A percentile compares a stretch with the other conserved stretches of the same genome.
Evolutionary conservation across 2,797 vertebrate species (phyloP).

Genomic region (Falco peregrinus): DNA sequence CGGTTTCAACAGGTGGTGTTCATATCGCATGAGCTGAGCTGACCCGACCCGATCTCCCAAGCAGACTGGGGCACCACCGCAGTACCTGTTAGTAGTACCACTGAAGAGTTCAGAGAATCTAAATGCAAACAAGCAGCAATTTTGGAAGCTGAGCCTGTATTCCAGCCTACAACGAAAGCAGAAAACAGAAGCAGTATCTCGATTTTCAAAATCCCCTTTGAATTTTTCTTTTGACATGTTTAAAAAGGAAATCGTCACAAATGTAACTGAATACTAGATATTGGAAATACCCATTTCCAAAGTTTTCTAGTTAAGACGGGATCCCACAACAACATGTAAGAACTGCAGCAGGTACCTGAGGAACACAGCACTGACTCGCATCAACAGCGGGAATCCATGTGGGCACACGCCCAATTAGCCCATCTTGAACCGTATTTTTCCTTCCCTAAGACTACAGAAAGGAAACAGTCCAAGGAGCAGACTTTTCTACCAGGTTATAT

Average conservation of each 20-base stretch:
- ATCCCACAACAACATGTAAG: background rate
- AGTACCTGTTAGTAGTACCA: background rate
- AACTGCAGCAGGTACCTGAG: background rate
- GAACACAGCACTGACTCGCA: fast-evolving
- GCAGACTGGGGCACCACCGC: background rate
- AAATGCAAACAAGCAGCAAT: background rate
- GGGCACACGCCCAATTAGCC: background rate
- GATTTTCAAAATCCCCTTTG: background rate
- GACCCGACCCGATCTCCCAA: background rate
- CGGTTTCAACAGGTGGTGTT: background rate
- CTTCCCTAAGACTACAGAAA: background rate
- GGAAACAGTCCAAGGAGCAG: background rate
- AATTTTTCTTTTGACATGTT: background rate
- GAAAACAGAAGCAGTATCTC: background rate
- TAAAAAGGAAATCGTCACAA: background rate
- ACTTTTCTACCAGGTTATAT: background rate
- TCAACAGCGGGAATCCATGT: background rate
- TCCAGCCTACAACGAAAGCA: background rate
- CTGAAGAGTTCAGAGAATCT: background rate
- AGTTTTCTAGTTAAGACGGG: background rate
- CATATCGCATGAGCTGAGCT: background rate
- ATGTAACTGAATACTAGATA: background rate
- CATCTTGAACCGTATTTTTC: background rate
- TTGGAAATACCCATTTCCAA: background rate
- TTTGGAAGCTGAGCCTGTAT: background rate